These are phyloP conservation scores for Glyphotaelius pellucidus DNA, from an alignment of 2,888 invertebrate species.

Conservation along the genomic window DNA sequence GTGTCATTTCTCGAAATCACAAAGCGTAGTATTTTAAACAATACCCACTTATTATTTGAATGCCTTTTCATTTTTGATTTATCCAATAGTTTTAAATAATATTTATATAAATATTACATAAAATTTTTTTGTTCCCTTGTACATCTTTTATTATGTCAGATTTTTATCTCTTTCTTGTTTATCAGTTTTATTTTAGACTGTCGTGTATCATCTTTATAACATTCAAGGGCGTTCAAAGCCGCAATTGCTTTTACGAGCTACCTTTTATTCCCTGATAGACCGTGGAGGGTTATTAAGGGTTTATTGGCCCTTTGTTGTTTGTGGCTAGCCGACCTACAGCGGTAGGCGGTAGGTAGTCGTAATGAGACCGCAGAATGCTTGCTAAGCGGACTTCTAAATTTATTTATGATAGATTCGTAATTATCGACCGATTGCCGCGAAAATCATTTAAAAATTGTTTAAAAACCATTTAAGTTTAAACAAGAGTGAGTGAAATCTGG, in stretches of 20 bases:
- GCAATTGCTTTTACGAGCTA: slow-evolving; percentile 10
- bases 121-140: too few relatives aligned
- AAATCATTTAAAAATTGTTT: neutral
- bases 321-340: slow-evolving; percentile 24
- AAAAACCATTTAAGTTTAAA: neutral
- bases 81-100: too few relatives aligned
- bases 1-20: too few relatives aligned
- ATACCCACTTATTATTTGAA: too few relatives aligned
- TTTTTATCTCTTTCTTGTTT: neutral
- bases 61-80: too few relatives aligned
- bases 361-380: slow-evolving; percentile 8
- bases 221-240: neutral
- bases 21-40: too few relatives aligned
- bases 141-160: neutral
- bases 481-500: too few relatives aligned
- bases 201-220: neutral
- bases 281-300: slow-evolving; percentile 21
- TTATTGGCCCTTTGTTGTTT: slow-evolving; percentile 54
- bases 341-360: neutral
- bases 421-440: neutral
- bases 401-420: neutral
- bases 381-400: neutral
- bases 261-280: slow-evolving; percentile 26
- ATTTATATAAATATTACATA: too few relatives aligned
- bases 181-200: neutral